Conservation (phyloP, 1,140 invertebrate species). For the Leptestheria dahalacensis region DNA sequence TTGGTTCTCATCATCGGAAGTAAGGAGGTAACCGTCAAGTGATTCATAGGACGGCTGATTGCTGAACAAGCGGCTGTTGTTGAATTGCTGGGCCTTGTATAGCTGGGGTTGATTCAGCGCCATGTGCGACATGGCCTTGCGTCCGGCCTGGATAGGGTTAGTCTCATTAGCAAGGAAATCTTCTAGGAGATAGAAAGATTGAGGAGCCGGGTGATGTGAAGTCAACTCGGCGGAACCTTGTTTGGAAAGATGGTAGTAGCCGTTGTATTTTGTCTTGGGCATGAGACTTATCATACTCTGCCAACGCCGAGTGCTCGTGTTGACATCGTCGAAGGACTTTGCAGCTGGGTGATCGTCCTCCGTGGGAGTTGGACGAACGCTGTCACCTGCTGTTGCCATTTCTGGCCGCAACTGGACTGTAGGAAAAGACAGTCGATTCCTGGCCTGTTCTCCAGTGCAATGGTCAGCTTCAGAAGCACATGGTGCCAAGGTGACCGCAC, state of each 20-base stretch:
- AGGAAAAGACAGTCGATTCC: neutral
- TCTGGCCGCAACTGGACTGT: neutral
- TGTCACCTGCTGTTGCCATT: neutral
- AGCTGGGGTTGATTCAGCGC: neutral
- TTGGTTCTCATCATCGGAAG: neutral
- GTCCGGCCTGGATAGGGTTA: neutral
- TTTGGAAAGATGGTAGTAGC: neutral
- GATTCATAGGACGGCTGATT: neutral
- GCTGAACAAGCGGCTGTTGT: neutral
- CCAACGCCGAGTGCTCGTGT: neutral
- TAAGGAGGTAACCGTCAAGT: conserved; percentile 3
- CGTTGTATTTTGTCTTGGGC: neutral
- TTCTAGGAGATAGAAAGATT: neutral
- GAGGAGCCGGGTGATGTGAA: neutral
- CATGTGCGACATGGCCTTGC: neutral
- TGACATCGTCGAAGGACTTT: neutral
- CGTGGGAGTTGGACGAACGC: neutral
- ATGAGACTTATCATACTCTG: neutral
- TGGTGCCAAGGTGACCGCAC: neutral
- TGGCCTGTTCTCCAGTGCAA: neutral
- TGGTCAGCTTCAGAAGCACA: neutral
- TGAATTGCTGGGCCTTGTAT: neutral
- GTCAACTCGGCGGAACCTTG: neutral
- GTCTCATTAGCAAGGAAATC: neutral
- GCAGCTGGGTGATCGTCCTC: conserved; percentile 5